A percentile compares a stretch with the other conserved stretches of the same genome.
phyloP scores from a whole-genome alignment of 2,113 vertebrate genomes.

The Oceanodroma tethys region DNA sequence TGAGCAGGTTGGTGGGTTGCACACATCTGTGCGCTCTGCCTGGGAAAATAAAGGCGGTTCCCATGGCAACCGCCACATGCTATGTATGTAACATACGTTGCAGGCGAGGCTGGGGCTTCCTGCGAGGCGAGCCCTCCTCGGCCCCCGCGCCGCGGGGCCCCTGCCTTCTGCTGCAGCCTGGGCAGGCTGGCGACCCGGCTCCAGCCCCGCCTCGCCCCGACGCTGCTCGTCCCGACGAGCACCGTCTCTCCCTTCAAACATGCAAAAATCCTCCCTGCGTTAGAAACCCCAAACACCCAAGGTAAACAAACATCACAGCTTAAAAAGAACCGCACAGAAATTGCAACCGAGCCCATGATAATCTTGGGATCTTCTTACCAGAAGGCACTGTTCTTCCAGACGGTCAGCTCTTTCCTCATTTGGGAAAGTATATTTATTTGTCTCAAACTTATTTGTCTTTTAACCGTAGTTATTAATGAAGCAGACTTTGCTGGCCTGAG shows the following conservation, averaged over 20 bases:
- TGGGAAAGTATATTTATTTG: background rate
- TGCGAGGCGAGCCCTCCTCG: background rate
- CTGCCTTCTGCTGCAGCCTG: fast-evolving
- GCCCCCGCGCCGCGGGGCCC: fast-evolving
- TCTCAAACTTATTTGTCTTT: background rate
- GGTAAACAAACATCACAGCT: background rate
- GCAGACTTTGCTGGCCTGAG: background rate
- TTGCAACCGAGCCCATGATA: fast-evolving
- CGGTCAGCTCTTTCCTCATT: background rate
- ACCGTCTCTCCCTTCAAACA: background rate
- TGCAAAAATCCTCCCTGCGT: too few species aligned
- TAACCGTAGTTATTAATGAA: background rate
- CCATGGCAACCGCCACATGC: constrained; percentile 63
- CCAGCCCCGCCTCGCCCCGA: background rate
- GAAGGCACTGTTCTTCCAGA: background rate
- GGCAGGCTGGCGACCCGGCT: background rate
- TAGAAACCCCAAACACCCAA: background rate
- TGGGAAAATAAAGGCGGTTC: constrained; percentile 68
- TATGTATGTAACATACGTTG: constrained; percentile 11
- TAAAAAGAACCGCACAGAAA: background rate
- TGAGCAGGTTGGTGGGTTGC: constrained; percentile 57
- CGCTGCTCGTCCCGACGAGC: fast-evolving
- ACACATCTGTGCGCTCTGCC: constrained; percentile 53
- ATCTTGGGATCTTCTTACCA: background rate
- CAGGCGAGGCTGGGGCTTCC: background rate